These are phyloP conservation scores for Falco rusticolus DNA, from an alignment of 2,797 vertebrate genomes.

Conservation along the genomic window DNA sequence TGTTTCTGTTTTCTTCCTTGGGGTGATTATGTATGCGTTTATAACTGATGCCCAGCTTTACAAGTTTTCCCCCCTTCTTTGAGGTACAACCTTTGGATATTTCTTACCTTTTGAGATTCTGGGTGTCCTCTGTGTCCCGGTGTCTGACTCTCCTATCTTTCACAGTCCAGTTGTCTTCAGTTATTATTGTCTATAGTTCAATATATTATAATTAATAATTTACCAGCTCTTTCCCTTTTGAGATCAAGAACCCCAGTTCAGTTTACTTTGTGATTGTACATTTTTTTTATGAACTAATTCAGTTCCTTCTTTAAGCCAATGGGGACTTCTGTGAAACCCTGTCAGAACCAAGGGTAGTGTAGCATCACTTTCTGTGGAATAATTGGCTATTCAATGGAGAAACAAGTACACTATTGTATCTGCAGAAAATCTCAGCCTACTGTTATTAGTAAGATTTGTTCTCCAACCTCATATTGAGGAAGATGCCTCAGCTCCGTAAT, in stretches of 20 bases:
- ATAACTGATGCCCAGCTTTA: not conserved
- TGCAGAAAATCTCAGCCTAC: conserved; percentile 6
- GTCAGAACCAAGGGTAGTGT: not conserved
- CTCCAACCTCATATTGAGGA: not conserved
- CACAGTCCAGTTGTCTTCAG: not conserved
- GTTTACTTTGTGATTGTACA: not conserved
- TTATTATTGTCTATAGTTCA: not conserved
- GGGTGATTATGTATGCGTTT: not conserved
- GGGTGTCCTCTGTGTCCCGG: not conserved
- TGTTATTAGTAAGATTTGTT: conserved; percentile 41
- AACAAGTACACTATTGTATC: conserved; percentile 7
- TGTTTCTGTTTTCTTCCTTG: not conserved
- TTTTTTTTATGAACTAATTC: not conserved
- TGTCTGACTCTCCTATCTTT: not conserved
- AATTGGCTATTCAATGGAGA: conserved; percentile 6
- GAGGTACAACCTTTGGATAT: not conserved
- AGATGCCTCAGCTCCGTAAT: not conserved
- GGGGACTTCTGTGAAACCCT: not conserved
- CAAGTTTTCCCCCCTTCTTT: not conserved
- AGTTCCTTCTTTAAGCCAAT: not conserved
- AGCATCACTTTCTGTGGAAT: not conserved
- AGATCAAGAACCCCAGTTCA: not conserved
- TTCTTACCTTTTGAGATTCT: not conserved
- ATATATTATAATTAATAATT: not conserved
- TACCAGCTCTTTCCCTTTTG: not conserved